Evolutionary conservation across 2,113 vertebrate species (phyloP).

Genomic region (Megaceryle maxima): DNA sequence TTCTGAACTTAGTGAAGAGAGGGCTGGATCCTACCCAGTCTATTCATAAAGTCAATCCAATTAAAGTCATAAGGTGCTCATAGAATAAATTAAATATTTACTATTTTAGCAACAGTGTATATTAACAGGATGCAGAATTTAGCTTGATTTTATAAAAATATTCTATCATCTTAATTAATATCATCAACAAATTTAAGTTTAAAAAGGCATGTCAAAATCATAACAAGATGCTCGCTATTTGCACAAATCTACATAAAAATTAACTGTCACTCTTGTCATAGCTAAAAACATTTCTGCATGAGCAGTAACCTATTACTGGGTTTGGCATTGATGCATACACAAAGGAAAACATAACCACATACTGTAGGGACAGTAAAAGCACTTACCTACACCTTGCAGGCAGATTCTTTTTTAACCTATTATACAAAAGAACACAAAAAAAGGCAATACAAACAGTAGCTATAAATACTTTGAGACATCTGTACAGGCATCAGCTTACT

Average conservation of each 20-base stretch:
- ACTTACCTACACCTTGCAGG: not conserved
- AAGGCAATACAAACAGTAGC: constrained; percentile 5
- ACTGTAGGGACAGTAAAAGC: not conserved
- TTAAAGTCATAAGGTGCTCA: not conserved
- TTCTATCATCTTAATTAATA: not conserved
- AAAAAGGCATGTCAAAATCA: not conserved
- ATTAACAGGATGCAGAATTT: not conserved
- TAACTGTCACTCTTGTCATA: not conserved
- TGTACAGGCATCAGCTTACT: not conserved
- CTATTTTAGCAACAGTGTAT: not conserved
- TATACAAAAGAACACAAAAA: not conserved
- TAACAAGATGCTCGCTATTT: not conserved
- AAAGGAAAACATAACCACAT: not conserved
- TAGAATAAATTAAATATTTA: not conserved
- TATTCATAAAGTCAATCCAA: not conserved
- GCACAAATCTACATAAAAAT: not conserved
- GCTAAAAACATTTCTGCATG: not conserved
- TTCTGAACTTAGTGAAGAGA: not conserved
- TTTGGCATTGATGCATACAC: not conserved
- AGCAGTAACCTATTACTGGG: not conserved
- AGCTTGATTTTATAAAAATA: not conserved
- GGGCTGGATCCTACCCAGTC: not conserved
- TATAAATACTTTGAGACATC: not conserved
- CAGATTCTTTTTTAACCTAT: not conserved
- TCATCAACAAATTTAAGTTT: not conserved